Conservation (phyloP, 2,113 vertebrate species). For the Anolis sagrei region DNA sequence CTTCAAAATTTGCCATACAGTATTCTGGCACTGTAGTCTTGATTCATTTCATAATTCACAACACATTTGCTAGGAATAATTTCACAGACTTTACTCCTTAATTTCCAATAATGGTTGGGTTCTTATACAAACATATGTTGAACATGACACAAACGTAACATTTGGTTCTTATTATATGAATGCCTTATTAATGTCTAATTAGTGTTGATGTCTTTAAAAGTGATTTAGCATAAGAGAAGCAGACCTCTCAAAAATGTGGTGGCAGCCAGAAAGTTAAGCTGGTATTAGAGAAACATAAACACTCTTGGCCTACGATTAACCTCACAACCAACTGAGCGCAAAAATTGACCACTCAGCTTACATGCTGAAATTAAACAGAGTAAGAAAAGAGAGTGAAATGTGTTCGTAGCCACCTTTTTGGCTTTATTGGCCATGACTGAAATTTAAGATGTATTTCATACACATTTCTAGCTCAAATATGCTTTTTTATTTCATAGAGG, state of each 20-base stretch:
- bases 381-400: constrained; percentile 32
- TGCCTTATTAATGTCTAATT: constrained; percentile 89
- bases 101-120: constrained; percentile 64
- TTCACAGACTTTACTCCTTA: constrained; percentile 70
- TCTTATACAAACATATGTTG: constrained; percentile 58
- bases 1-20: constrained; percentile 57
- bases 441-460: constrained; percentile 16
- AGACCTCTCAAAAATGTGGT: constrained; percentile 74
- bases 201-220: constrained; percentile 74
- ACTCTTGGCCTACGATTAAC: constrained; percentile 80
- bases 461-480: not conserved
- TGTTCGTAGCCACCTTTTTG: constrained; percentile 10
- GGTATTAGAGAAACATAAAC: constrained; percentile 79
- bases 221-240: constrained; percentile 77
- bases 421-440: constrained; percentile 8
- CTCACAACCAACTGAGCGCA: constrained; percentile 75
- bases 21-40: constrained; percentile 71
- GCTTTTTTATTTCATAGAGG: constrained; percentile 20
- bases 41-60: constrained; percentile 63
- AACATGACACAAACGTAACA: constrained; percentile 79
- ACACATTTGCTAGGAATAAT: constrained; percentile 78
- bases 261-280: constrained; percentile 72
- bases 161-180: constrained; percentile 83
- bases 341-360: constrained; percentile 76
- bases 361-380: constrained; percentile 61